Evolutionary conservation across 2,797 vertebrate genomes (phyloP).

Genomic region (Corythornis leucogaster): DNA sequence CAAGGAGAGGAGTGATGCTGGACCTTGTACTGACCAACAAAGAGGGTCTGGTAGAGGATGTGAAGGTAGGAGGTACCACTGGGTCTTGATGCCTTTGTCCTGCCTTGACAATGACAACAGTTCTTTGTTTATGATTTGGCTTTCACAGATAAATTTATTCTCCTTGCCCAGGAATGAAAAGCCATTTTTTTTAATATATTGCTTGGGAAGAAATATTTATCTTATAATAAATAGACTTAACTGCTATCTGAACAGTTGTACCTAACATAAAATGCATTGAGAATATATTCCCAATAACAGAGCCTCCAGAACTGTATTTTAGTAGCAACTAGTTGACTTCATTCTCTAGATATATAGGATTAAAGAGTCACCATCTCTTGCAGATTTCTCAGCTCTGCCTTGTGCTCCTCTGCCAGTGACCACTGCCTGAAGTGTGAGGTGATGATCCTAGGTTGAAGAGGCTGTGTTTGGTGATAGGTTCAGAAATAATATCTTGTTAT

Average conservation of each 20-base stretch:
- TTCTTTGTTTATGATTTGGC: background rate
- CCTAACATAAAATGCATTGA: background rate
- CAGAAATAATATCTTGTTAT: background rate
- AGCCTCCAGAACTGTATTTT: background rate
- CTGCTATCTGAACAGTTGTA: background rate
- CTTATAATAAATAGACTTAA: background rate
- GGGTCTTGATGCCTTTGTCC: background rate
- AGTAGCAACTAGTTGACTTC: background rate
- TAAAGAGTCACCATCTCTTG: background rate
- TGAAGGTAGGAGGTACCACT: background rate
- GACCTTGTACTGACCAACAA: too few species aligned
- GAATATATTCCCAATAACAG: background rate
- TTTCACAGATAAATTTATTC: background rate
- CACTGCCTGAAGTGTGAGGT: fast-evolving
- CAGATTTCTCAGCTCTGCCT: background rate
- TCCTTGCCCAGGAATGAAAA: background rate
- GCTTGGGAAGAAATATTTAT: background rate
- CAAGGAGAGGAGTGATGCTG: too few species aligned
- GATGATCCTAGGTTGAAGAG: background rate
- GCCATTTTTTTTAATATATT: background rate
- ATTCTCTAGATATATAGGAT: background rate
- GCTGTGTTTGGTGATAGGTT: background rate
- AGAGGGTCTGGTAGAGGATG: too few species aligned
- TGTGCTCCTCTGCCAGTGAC: background rate
- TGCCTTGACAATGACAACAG: background rate